Evolutionary conservation across 2,113 vertebrate species (phyloP).

Genomic region (Anas platyrhynchos): DNA sequence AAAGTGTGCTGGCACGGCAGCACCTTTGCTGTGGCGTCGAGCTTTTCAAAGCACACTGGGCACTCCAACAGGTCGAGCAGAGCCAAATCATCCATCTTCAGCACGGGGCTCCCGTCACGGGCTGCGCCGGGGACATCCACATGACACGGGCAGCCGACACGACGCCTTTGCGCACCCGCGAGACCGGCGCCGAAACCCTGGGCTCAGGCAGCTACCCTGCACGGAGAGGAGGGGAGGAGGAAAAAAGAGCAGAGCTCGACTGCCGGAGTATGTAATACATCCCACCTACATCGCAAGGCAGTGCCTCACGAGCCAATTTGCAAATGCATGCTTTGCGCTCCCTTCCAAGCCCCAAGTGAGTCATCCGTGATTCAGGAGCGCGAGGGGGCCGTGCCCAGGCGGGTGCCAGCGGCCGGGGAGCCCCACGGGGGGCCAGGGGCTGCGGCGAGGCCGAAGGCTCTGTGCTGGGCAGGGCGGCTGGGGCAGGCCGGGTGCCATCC

Average conservation of each 20-base stretch:
- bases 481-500: not conserved
- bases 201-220: constrained; percentile 30
- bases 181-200: not conserved
- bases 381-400: constrained; percentile 18
- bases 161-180: not conserved
- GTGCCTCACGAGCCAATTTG: constrained; percentile 69
- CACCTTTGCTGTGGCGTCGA: constrained; percentile 89
- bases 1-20: constrained; percentile 97
- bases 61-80: constrained; percentile 89
- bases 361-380: constrained; percentile 73
- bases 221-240: constrained; percentile 39
- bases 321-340: constrained; percentile 31
- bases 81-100: constrained; percentile 86
- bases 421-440: not conserved
- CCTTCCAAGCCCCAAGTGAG: constrained; percentile 57
- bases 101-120: not conserved
- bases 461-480: not conserved
- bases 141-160: not conserved
- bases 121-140: not conserved
- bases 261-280: constrained; percentile 51
- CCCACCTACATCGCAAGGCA: constrained; percentile 73
- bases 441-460: too few relatives aligned
- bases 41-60: constrained; percentile 87
- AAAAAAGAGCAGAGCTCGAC: constrained; percentile 5
- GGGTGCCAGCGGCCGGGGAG: not conserved